Evolutionary conservation across 2,888 invertebrate species (phyloP).

Genomic region (Theretra japonica): DNA sequence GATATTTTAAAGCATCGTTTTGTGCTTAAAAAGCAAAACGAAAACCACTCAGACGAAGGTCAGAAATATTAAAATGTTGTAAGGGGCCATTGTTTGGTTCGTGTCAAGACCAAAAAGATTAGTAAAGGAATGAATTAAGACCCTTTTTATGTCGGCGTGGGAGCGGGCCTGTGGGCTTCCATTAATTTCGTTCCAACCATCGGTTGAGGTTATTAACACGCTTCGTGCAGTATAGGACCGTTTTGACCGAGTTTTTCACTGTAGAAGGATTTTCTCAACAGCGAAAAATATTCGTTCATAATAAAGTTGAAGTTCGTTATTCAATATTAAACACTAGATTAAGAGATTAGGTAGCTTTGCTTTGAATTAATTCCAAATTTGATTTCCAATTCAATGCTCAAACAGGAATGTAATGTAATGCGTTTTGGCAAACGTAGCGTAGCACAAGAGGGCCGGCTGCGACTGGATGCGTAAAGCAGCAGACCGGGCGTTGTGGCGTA

Average conservation of each 20-base stretch:
- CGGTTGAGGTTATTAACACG: conserved; percentile 15
- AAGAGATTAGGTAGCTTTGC: too few relatives aligned
- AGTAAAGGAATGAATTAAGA: conserved; percentile 29
- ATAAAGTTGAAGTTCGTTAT: too few relatives aligned
- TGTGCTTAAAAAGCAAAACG: conserved; percentile 31
- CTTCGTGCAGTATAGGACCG: neutral
- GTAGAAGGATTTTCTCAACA: neutral
- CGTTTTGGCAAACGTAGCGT: too few relatives aligned
- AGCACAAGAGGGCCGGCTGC: too few relatives aligned
- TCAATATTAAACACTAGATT: too few relatives aligned
- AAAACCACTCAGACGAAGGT: conserved; percentile 27
- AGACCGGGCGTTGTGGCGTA: too few relatives aligned
- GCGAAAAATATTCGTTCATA: neutral
- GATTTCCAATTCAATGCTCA: too few relatives aligned
- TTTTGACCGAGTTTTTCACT: neutral
- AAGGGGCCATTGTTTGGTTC: conserved; percentile 28
- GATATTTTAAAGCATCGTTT: conserved; percentile 5
- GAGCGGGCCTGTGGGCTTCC: neutral
- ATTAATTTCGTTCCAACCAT: conserved; percentile 26
- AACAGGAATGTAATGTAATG: too few relatives aligned
- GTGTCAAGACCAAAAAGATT: conserved; percentile 25
- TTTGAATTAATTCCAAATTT: too few relatives aligned
- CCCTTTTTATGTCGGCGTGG: conserved; percentile 21
- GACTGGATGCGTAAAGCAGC: too few relatives aligned
- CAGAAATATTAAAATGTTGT: conserved; percentile 21